phyloP scores from a whole-genome alignment of 2,797 vertebrate genomes.

The Cuculus canorus region DNA sequence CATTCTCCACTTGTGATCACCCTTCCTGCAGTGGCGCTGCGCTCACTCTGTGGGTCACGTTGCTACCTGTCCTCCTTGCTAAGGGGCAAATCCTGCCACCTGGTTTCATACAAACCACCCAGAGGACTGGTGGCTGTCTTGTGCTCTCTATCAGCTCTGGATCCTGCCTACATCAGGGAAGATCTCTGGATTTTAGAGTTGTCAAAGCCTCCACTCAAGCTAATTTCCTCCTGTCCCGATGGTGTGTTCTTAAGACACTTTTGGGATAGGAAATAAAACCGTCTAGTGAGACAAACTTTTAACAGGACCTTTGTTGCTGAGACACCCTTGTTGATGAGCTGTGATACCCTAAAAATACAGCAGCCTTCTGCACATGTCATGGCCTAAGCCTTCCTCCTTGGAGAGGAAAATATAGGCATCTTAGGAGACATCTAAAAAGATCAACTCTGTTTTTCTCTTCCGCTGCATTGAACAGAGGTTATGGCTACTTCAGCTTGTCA shows the following conservation, averaged over 20 bases:
- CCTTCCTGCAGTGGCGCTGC: background rate
- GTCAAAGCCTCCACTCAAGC: background rate
- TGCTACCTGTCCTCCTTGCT: background rate
- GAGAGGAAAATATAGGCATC: background rate
- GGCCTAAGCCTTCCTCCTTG: background rate
- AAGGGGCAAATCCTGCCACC: fast-evolving
- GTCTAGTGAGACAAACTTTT: background rate
- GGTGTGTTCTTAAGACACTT: background rate
- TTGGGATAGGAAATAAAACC: background rate
- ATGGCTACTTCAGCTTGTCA: background rate
- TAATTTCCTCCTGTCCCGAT: fast-evolving
- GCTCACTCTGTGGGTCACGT: background rate
- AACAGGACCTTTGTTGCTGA: background rate
- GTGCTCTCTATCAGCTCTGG: background rate
- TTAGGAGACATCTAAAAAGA: background rate
- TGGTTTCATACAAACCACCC: background rate
- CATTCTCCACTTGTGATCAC: background rate
- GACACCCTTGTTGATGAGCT: background rate
- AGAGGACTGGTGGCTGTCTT: background rate
- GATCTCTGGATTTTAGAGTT: background rate
- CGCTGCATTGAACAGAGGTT: background rate
- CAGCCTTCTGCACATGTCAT: background rate
- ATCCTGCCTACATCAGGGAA: background rate
- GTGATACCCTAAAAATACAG: background rate
- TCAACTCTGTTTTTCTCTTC: background rate